A percentile compares a stretch with the other conserved stretches of the same genome.
Evolutionary conservation across 1,140 invertebrate genomes (phyloP).

Genomic region (Arctopsyche grandis): DNA sequence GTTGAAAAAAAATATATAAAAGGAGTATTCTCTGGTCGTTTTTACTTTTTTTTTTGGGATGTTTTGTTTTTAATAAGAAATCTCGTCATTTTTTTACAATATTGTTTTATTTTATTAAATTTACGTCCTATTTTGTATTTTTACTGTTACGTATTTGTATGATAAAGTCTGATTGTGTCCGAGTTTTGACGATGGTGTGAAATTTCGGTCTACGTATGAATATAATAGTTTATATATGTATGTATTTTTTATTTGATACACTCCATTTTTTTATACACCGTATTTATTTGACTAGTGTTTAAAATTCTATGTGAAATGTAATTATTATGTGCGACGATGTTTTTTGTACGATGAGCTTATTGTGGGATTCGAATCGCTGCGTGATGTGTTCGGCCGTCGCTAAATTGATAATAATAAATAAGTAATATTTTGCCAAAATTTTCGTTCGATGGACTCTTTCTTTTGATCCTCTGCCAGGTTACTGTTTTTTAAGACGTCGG

Average conservation of each 20-base stretch:
- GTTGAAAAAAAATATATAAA: too few species aligned
- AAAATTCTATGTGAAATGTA: constrained; percentile 1
- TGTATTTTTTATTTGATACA: not conserved
- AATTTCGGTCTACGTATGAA: too few species aligned
- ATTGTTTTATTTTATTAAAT: not conserved
- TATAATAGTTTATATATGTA: too few species aligned
- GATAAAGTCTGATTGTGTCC: constrained; percentile 8
- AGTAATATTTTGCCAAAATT: too few species aligned
- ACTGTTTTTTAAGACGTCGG: too few species aligned
- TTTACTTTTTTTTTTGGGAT: too few species aligned
- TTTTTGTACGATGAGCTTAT: constrained; percentile 16
- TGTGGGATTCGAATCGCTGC: constrained; percentile 3
- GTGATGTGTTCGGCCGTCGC: too few species aligned
- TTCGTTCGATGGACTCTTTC: too few species aligned
- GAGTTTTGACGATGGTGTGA: too few species aligned
- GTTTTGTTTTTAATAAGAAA: not conserved
- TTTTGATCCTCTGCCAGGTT: too few species aligned
- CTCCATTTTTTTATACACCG: constrained; percentile 8
- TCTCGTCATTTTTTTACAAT: not conserved
- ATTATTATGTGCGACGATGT: not conserved
- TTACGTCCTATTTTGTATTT: not conserved
- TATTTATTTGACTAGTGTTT: constrained; percentile 9
- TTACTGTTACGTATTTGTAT: constrained; percentile 11
- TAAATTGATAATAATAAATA: too few species aligned
- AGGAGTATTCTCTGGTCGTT: constrained; percentile 12